Percentiles rank a stretch among this genome's conserved stretches.
phyloP scores from a whole-genome alignment of 2,113 vertebrate genomes.

The Dasyornis broadbenti region DNA sequence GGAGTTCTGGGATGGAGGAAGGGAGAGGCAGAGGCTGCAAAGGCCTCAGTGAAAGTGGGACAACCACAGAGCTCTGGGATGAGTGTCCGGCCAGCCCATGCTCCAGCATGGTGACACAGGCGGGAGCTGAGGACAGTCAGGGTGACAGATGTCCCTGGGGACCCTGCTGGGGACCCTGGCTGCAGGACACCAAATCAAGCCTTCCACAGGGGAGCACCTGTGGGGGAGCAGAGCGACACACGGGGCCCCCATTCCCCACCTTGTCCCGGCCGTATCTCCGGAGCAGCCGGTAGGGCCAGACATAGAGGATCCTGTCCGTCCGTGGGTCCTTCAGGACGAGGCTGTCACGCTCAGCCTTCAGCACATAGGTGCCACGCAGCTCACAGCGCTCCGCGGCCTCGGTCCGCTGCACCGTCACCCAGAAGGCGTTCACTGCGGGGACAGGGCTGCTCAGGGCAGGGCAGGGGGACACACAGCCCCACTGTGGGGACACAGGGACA shows the following conservation, averaged over 20 bases:
- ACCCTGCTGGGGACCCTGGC: not conserved
- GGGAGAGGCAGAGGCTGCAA: not conserved
- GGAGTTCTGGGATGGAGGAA: not conserved
- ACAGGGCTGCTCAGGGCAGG: not conserved
- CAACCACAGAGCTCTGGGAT: not conserved
- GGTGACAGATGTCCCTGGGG: not conserved
- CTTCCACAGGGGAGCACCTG: not conserved
- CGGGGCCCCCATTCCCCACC: constrained; percentile 45
- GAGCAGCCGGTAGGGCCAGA: constrained; percentile 94
- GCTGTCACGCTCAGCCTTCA: constrained; percentile 80
- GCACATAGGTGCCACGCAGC: constrained; percentile 81
- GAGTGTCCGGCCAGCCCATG: accelerated
- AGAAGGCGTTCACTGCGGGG: constrained; percentile 83
- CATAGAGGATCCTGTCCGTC: constrained; percentile 72
- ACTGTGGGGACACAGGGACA: not conserved
- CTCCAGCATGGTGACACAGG: accelerated
- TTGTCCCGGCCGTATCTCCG: constrained; percentile 92
- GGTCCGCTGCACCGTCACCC: constrained; percentile 87
- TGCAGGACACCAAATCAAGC: not conserved
- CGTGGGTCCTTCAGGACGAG: constrained; percentile 82
- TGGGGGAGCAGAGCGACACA: not conserved
- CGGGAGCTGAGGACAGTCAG: not conserved
- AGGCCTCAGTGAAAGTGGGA: accelerated
- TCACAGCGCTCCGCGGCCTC: constrained; percentile 89
- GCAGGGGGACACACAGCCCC: accelerated